Evolutionary conservation across 2,888 invertebrate species (phyloP), one percentile per base, ranked within the genome.

Genomic region (Ormyrus rosae): DNA sequence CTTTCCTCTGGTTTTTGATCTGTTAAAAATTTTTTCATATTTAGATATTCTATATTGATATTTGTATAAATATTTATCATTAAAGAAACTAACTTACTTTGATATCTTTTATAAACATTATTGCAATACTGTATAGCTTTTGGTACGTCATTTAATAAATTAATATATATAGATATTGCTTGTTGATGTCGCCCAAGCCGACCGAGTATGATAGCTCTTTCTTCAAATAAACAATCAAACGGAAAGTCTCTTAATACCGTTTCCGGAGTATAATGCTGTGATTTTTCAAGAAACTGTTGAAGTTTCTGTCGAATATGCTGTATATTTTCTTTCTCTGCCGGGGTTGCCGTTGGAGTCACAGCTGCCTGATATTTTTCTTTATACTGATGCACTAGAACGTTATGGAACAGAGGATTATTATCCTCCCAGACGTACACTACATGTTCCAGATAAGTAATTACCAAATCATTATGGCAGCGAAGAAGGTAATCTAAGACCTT

Each of bases 381-480:
- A 87, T 99, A 98, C 89, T 97, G 96, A 87, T 96, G 96, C 5
- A 98, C 94, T 70, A 99, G 92, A 3, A 96, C 95, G 89, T 99
- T 98, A 90, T 99, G 99, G 86, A 98, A 96, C 68, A 96, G 89
- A 0, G 96, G 93, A 88, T 95, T 96, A 0, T 93, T 93, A 84
- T 99, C 99, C 82, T 95, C 94, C 98, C 99, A 99, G 3, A 94
- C 93, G 83, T 95, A 93, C 50, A 99, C 96, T 0, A 99, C 94
- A 89, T 99, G 98, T 89, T 99, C 99, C 88, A 99, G 91, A 90
- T 99, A 99, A 0, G 97, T 96, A 86, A 98, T 96, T 0, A 98
- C 97, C 48, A 97, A 92, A 13, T 93, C 90, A 83, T 96, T 95
- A 87, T 96, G 96, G 83, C 94, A 95, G 85, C 95, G 93, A n/a